Evolutionary conservation across 2,797 vertebrate species (phyloP), one percentile per base, ranked within the genome.

Genomic region (Fratercula arctica): DNA sequence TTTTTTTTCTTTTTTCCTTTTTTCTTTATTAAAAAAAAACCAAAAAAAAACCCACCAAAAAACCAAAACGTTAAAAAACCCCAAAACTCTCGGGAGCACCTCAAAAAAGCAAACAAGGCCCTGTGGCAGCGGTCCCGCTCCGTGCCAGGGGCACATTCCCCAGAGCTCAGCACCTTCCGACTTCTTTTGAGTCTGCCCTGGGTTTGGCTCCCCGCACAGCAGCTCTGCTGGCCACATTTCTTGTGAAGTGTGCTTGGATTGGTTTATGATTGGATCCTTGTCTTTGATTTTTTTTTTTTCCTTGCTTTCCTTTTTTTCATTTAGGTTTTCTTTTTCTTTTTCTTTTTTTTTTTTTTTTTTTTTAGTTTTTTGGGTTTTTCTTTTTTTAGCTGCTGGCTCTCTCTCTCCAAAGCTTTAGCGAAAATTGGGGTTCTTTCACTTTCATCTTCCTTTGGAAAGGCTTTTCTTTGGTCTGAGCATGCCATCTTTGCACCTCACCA

Each of bases 401-500:
- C 92, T 92, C 92, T 98, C 97, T 98, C 98, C 98, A 98, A 98
- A 98, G 98, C 98, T 99, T 98, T 96, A 98, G 98, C 98, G 45
- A 95, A 96, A 97, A 96, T 86, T 95, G 97, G 97, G 78, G 92
- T 97, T 93, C 93, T 97, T 97, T 97, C 96, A 97, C 98, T 96
- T 97, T 96, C 93, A 97, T 98, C 98, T 94, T 97, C 98, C 98
- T 97, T 98, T 98, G 97, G 95, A 98, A 97, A 97, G 97, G 98
- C 97, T 97, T 97, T 96, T 97, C 97, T 97, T 93, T 97, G 96
- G 98, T 97, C 98, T 98, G 98, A 99, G 99, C 99, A 99, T 99
- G 99, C 98, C 98, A 98, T 98, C 98, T 99, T 98, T 98, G 98
- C 98, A 98, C 99, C 99, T 99, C 99, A 99, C 99, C 99, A 99